phyloP scores from a whole-genome alignment of 2,888 invertebrate genomes.

The Tinea pellionella region DNA sequence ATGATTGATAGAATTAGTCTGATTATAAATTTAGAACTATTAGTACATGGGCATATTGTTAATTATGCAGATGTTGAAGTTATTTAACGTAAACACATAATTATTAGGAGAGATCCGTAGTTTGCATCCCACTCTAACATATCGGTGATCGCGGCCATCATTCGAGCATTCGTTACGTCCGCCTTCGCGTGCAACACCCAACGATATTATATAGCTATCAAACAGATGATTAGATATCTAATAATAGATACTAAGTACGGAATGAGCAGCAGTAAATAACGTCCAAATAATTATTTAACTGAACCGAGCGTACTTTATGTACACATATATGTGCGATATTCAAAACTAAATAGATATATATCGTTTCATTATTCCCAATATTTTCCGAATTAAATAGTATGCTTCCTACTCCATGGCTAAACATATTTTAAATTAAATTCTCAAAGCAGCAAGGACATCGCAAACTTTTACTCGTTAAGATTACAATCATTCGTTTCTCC shows the following conservation, averaged over 20 bases:
- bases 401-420: too few relatives aligned
- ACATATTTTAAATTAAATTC: too few relatives aligned
- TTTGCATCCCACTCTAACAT: background rate
- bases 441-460: too few relatives aligned
- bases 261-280: background rate
- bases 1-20: background rate
- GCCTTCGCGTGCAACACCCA: background rate
- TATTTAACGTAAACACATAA: background rate
- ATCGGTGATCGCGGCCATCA: background rate
- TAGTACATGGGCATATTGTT: background rate
- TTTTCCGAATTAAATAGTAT: too few relatives aligned
- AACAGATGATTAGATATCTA: slow-evolving; percentile 12
- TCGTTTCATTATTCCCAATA: too few relatives aligned
- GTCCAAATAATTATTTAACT: background rate
- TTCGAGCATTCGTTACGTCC: slow-evolving; percentile 5
- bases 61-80: background rate
- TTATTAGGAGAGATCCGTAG: background rate
- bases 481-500: too few relatives aligned
- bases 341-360: too few relatives aligned
- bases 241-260: slow-evolving; percentile 4
- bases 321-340: background rate
- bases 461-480: too few relatives aligned
- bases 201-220: slow-evolving; percentile 7
- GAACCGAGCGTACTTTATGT: background rate
- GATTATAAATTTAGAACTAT: background rate